Percentiles rank a stretch among this genome's conserved stretches.
Evolutionary conservation across 2,888 invertebrate species (phyloP).

Genomic region (Lycaena phlaeas): DNA sequence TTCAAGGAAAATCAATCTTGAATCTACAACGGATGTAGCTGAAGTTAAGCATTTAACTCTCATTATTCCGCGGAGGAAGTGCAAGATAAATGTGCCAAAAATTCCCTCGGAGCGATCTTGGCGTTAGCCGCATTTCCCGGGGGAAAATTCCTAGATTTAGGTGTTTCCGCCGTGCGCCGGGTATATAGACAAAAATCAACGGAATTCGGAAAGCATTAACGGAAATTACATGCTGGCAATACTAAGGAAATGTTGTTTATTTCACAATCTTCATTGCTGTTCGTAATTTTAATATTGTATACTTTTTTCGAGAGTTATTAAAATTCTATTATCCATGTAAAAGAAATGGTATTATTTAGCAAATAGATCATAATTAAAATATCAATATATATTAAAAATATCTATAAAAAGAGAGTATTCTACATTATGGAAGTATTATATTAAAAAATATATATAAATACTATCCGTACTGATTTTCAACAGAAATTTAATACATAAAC

Average conservation of each 20-base stretch:
- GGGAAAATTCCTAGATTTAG: conserved; percentile 35
- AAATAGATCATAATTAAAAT: too few species aligned
- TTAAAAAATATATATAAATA: too few species aligned
- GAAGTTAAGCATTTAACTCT: conserved; percentile 45
- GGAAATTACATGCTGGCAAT: conserved; percentile 34
- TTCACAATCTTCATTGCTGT: conserved; percentile 6
- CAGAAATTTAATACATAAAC: too few species aligned
- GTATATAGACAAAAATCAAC: conserved; percentile 20
- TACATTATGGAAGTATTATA: too few species aligned
- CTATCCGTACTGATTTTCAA: too few species aligned
- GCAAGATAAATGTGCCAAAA: conserved; percentile 40
- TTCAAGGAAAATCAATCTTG: conserved; percentile 1
- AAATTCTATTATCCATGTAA: too few species aligned
- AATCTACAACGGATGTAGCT: conserved; percentile 32
- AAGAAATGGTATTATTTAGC: too few species aligned
- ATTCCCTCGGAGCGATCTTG: conserved; percentile 20
- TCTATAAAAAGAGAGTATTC: too few species aligned
- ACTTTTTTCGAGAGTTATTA: too few species aligned
- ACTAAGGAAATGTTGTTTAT: conserved; percentile 16
- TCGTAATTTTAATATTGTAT: too few species aligned
- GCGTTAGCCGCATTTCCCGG: conserved; percentile 24
- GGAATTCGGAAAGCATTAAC: conserved; percentile 40
- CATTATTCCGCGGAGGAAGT: conserved; percentile 28
- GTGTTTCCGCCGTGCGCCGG: conserved; percentile 33
- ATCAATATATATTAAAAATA: too few species aligned